phyloP scores from a whole-genome alignment of 2,797 vertebrate genomes.

The Arnoldichthys spilopterus region DNA sequence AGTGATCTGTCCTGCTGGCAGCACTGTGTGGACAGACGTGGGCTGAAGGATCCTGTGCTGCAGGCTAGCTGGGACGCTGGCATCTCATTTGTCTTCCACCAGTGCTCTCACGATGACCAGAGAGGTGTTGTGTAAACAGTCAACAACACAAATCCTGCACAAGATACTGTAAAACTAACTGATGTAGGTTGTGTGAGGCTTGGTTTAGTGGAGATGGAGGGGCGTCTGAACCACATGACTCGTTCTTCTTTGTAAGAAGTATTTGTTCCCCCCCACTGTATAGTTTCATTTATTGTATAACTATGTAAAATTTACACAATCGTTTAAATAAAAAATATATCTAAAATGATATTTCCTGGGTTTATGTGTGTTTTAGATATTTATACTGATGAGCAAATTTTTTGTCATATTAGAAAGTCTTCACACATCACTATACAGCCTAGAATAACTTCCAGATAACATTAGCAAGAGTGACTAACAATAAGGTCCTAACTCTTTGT shows the following conservation, averaged over 20 bases:
- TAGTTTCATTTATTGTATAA: constrained; percentile 21
- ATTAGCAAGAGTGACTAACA: no score
- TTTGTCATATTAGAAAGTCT: no score
- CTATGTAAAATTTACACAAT: background rate
- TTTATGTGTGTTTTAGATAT: background rate
- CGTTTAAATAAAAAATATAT: background rate
- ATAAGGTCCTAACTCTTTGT: no score
- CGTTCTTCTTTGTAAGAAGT: background rate
- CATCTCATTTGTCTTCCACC: constrained; percentile 92
- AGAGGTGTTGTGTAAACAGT: constrained; percentile 75
- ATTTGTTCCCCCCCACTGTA: background rate
- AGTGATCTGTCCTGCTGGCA: constrained; percentile 95
- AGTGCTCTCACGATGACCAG: constrained; percentile 92
- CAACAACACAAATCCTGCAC: background rate
- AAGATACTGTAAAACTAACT: background rate
- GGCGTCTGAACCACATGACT: background rate
- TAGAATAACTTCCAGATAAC: no score
- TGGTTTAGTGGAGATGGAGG: background rate
- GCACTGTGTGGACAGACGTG: constrained; percentile 87
- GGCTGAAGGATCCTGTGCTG: constrained; percentile 88
- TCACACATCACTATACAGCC: no score
- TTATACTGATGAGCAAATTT: background rate
- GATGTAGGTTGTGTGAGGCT: background rate
- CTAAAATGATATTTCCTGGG: background rate
- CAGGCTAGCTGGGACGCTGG: constrained; percentile 90